Percentiles rank a stretch among this genome's conserved stretches.
Evolutionary conservation across 2,888 invertebrate species (phyloP).

Genomic region (Ypsolopha sequella): DNA sequence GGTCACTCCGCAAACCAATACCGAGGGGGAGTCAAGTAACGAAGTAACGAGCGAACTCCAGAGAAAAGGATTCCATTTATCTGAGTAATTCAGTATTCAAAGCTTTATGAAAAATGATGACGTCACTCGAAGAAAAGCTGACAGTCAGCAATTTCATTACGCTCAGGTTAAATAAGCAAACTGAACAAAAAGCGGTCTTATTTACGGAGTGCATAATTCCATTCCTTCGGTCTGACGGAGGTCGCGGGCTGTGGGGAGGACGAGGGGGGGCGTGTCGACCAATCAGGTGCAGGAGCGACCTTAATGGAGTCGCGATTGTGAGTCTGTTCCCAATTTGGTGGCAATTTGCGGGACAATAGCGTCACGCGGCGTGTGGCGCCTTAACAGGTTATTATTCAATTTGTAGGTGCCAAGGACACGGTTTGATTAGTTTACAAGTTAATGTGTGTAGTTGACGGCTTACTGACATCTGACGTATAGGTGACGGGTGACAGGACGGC

Average conservation of each 20-base stretch:
- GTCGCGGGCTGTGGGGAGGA: constrained; percentile 12
- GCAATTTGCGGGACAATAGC: constrained; percentile 62
- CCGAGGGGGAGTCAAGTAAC: too few relatives aligned
- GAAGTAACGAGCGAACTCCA: too few relatives aligned
- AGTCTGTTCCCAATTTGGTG: constrained; percentile 59
- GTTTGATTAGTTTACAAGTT: constrained; percentile 56
- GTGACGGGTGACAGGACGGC: too few relatives aligned
- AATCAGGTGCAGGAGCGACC: constrained; percentile 58
- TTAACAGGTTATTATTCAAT: constrained; percentile 65
- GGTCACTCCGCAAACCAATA: constrained; percentile 6
- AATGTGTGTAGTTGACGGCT: constrained; percentile 37
- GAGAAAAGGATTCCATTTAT: not conserved
- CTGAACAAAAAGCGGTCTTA: constrained; percentile 43
- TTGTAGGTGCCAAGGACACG: constrained; percentile 54
- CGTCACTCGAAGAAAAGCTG: constrained; percentile 6
- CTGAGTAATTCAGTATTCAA: not conserved
- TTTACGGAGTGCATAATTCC: constrained; percentile 62
- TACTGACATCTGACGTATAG: too few relatives aligned
- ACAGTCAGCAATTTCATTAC: constrained; percentile 25
- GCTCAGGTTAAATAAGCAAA: constrained; percentile 39
- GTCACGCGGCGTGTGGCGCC: constrained; percentile 29
- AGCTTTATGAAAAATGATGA: not conserved
- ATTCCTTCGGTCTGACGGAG: constrained; percentile 34
- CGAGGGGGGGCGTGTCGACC: constrained; percentile 47
- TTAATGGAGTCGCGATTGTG: constrained; percentile 53